A percentile compares a stretch with the other conserved stretches of the same genome.
Conservation (phyloP, 2,113 vertebrate species). For the Scomber japonicus region DNA sequence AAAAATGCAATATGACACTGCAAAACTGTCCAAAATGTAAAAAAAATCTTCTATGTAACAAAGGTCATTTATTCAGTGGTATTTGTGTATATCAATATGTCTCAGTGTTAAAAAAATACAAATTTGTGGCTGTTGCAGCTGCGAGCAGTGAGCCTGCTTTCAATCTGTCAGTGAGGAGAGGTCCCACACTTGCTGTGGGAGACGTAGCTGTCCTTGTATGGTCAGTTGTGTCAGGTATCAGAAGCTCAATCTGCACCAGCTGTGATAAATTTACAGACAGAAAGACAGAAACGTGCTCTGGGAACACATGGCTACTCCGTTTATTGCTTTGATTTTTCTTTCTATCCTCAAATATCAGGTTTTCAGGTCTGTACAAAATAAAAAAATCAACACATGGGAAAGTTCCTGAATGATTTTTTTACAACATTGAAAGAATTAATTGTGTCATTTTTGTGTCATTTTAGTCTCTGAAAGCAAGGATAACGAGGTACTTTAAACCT, state of each 20-base stretch:
- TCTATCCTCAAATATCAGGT: background rate
- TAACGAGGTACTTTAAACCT: background rate
- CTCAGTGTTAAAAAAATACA: background rate
- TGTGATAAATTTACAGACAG: slow-evolving; percentile 21
- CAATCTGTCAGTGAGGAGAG: slow-evolving; percentile 20
- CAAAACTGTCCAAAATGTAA: no score
- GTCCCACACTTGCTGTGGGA: slow-evolving; percentile 3
- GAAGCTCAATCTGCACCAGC: slow-evolving; percentile 14
- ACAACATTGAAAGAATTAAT: background rate
- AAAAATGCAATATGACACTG: no score
- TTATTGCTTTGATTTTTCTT: background rate
- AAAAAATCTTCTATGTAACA: no score
- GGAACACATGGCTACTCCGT: background rate
- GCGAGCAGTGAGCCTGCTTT: slow-evolving; percentile 6
- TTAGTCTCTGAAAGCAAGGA: background rate
- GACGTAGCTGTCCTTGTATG: slow-evolving; percentile 48
- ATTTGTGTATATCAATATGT: background rate
- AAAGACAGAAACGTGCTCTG: background rate
- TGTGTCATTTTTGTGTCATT: no score
- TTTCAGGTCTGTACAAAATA: background rate
- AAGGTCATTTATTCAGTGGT: background rate
- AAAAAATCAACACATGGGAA: background rate
- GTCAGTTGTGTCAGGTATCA: slow-evolving; percentile 28
- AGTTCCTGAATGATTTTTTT: background rate
- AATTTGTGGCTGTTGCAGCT: slow-evolving; percentile 3